phyloP scores from a whole-genome alignment of 2,888 invertebrate species.

The Drosophila borealis region DNA sequence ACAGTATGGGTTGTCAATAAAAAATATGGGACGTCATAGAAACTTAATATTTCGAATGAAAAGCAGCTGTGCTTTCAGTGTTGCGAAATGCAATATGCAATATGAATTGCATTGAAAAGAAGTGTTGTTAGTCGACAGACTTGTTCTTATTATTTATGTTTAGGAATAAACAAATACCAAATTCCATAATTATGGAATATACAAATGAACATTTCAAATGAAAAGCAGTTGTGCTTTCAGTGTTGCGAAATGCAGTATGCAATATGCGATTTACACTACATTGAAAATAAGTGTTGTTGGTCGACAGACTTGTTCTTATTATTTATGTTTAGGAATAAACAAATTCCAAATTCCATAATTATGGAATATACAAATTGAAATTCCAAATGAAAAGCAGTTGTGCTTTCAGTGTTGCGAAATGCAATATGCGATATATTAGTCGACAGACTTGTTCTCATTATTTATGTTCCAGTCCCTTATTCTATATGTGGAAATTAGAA shows the following conservation, averaged over 20 bases:
- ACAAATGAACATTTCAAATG: neutral
- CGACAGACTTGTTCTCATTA: no score
- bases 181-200: no score
- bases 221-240: neutral
- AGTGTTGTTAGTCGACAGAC: neutral
- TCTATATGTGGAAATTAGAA: no score
- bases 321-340: neutral
- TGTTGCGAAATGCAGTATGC: neutral
- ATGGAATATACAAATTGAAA: no score
- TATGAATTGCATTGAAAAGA: neutral
- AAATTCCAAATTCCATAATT: no score
- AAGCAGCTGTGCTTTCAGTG: neutral
- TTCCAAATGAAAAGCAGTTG: neutral
- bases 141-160: neutral
- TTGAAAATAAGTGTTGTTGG: no score
- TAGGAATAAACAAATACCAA: neutral
- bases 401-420: neutral
- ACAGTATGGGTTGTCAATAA: neutral
- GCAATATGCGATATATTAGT: neutral
- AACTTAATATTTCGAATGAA: neutral
- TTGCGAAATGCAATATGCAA: neutral
- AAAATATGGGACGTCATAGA: neutral
- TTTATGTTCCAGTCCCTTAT: no score
- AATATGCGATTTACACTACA: no score
- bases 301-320: no score